A percentile compares a stretch with the other conserved stretches of the same genome.
phyloP scores from a whole-genome alignment of 2,888 invertebrate genomes.

The Ectemnius continuus region DNA sequence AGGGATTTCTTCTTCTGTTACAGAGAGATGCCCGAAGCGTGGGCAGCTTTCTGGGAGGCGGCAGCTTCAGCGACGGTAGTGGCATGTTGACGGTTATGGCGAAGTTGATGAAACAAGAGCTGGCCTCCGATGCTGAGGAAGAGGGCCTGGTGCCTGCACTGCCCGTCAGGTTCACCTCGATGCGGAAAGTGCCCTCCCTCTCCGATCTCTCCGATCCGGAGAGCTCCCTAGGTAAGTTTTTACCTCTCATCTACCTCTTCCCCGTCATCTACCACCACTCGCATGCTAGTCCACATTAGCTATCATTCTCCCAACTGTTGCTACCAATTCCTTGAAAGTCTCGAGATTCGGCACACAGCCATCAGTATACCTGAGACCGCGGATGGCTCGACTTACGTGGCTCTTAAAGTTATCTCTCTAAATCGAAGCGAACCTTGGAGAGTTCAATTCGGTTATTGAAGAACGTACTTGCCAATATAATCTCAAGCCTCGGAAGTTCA shows the following conservation, averaged over 20 bases:
- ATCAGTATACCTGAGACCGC: neutral
- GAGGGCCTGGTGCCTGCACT: slow-evolving; percentile 82
- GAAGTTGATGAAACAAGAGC: slow-evolving; percentile 81
- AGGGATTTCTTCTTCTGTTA: slow-evolving; percentile 20
- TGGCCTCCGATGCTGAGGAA: slow-evolving; percentile 80
- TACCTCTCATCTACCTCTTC: slow-evolving; percentile 10
- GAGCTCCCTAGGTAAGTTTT: slow-evolving; percentile 90
- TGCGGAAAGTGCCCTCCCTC: slow-evolving; percentile 93
- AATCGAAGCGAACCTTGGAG: no score
- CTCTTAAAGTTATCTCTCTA: no score
- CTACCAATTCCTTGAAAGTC: slow-evolving; percentile 17
- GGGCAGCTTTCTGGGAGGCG: slow-evolving; percentile 68
- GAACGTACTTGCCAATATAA: no score
- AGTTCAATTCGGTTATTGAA: no score
- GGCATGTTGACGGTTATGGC: slow-evolving; percentile 76
- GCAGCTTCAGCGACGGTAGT: slow-evolving; percentile 68
- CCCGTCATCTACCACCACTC: no score
- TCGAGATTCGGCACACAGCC: neutral
- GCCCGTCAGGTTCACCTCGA: slow-evolving; percentile 81
- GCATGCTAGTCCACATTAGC: no score
- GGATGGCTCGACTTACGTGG: no score
- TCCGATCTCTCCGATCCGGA: slow-evolving; percentile 95
- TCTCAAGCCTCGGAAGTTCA: no score
- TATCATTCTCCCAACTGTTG: no score
- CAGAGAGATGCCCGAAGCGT: slow-evolving; percentile 73